phyloP scores from a whole-genome alignment of 2,888 invertebrate genomes.

The Monopis laevigella region DNA sequence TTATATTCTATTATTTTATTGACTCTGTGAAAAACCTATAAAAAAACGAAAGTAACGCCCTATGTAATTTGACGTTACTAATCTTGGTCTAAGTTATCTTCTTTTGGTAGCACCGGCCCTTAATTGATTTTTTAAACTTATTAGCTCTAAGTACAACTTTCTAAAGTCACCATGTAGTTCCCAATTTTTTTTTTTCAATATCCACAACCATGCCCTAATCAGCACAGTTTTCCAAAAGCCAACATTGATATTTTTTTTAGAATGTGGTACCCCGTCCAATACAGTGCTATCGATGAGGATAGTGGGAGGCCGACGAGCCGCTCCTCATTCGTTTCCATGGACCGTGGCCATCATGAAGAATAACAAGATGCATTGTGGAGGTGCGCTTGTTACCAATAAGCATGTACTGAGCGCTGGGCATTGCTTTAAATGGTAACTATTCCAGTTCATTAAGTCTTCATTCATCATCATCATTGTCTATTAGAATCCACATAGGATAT shows the following conservation, averaged over 20 bases:
- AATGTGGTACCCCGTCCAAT: slow-evolving; percentile 61
- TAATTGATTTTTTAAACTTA: too few species aligned
- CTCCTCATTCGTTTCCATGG: slow-evolving; percentile 65
- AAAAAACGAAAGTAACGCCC: too few species aligned
- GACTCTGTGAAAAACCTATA: too few species aligned
- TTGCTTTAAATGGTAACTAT: slow-evolving; percentile 61
- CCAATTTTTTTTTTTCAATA: background rate
- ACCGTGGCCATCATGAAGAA: slow-evolving; percentile 58
- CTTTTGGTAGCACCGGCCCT: too few species aligned
- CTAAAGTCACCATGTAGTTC: too few species aligned
- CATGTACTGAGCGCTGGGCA: slow-evolving; percentile 69
- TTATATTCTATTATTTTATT: too few species aligned
- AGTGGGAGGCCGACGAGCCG: slow-evolving; percentile 58
- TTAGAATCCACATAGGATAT: too few species aligned
- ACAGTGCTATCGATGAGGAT: slow-evolving; percentile 71
- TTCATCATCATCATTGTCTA: too few species aligned
- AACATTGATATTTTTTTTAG: slow-evolving; percentile 38
- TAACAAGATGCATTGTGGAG: slow-evolving; percentile 59
- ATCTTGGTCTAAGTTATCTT: too few species aligned
- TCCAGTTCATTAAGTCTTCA: too few species aligned
- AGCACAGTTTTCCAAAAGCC: background rate
- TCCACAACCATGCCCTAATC: background rate
- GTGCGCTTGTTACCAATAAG: slow-evolving; percentile 59
- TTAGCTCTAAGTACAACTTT: too few species aligned
- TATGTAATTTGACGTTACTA: too few species aligned